Evolutionary conservation across 2,113 vertebrate species (phyloP).

Genomic region (Vicugna pacos): DNA sequence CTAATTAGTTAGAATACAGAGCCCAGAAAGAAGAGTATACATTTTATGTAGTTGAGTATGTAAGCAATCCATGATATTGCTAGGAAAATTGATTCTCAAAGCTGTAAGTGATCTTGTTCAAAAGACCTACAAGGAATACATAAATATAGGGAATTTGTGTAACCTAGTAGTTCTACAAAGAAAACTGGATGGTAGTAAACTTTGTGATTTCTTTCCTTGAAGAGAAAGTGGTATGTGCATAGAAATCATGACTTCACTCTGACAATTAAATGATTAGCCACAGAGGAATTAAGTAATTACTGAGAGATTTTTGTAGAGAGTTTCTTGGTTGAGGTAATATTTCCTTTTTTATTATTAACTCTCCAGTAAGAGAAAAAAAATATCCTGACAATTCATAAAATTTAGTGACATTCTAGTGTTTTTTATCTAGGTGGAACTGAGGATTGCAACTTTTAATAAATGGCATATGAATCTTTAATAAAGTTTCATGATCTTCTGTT

Average conservation of each 20-base stretch:
- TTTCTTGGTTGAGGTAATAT: not conserved
- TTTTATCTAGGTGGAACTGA: conserved; percentile 32
- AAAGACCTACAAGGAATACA: conserved; percentile 33
- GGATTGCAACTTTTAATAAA: conserved; percentile 55
- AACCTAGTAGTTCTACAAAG: not conserved
- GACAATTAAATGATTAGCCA: not conserved
- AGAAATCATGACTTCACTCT: not conserved
- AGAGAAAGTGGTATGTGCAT: not conserved
- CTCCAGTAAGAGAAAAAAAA: not conserved
- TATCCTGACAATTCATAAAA: not conserved
- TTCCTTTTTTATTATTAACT: conserved; percentile 17
- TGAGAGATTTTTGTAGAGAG: not conserved
- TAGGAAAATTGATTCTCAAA: conserved; percentile 73
- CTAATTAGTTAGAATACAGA: conserved; percentile 63
- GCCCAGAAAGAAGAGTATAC: conserved; percentile 17
- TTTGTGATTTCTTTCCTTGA: not conserved
- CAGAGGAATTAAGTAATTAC: not conserved
- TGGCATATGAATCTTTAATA: conserved; percentile 28
- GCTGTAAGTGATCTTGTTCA: conserved; percentile 6
- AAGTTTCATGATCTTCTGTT: conserved; percentile 39
- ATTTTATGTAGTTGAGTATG: not conserved
- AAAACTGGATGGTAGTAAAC: not conserved
- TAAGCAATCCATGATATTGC: conserved; percentile 19
- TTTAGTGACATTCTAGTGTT: conserved; percentile 29
- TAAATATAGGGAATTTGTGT: not conserved